A percentile compares a stretch with the other conserved stretches of the same genome.
These are phyloP conservation scores for Leptopilina syphax DNA, from an alignment of 2,888 invertebrate species.

Conservation along the genomic window DNA sequence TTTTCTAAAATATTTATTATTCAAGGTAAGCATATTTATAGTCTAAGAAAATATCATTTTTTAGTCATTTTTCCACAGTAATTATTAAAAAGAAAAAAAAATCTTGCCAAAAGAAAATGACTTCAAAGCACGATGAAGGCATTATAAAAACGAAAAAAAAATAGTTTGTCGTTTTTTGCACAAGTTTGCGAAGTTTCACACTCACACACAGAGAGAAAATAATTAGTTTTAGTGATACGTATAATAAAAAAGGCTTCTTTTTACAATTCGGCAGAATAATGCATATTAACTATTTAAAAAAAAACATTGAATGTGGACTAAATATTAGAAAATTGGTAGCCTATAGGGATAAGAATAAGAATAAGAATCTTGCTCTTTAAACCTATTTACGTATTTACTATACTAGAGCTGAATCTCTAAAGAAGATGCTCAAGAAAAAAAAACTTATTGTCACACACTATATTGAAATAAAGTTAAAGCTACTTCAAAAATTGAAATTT, in stretches of 20 bases:
- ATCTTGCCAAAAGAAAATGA: slow-evolving; percentile 5
- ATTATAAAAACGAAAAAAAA: not conserved
- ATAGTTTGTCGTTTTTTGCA: not conserved
- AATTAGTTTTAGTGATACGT: slow-evolving; percentile 9
- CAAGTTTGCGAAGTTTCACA: slow-evolving; percentile 7
- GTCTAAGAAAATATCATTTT: not conserved
- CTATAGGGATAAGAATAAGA: slow-evolving; percentile 25
- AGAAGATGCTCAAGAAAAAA: not conserved
- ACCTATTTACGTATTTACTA: slow-evolving; percentile 10
- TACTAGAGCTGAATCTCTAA: not conserved
- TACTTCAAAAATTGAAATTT: not conserved
- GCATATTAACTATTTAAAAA: not conserved
- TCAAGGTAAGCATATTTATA: slow-evolving; percentile 1
- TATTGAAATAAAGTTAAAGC: slow-evolving; percentile 22
- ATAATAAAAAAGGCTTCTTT: slow-evolving; percentile 1
- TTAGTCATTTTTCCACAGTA: not conserved
- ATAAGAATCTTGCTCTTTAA: slow-evolving; percentile 22
- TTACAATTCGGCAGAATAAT: not conserved
- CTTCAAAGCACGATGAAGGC: not conserved
- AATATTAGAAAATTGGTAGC: slow-evolving; percentile 31
- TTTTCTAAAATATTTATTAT: slow-evolving; percentile 8
- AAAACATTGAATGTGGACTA: slow-evolving; percentile 29
- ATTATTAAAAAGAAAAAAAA: not conserved
- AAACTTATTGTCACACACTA: not conserved
- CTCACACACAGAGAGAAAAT: not conserved